phyloP scores from a whole-genome alignment of 2,113 vertebrate genomes.

The Eptatretus burgeri region DNA sequence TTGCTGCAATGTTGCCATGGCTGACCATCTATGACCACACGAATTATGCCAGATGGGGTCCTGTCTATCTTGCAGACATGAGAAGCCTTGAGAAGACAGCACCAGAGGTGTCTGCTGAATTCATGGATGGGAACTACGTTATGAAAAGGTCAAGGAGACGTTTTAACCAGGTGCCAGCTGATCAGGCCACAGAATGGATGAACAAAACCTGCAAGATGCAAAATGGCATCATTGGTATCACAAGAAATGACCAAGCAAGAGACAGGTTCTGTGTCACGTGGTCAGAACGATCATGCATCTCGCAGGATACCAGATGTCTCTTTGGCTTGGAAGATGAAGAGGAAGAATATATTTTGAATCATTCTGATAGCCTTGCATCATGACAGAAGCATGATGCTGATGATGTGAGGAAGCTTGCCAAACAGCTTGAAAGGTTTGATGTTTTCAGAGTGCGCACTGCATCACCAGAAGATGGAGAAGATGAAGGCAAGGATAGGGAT shows the following conservation, averaged over 20 bases:
- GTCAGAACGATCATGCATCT: background rate
- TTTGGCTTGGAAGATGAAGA: background rate
- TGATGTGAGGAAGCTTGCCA: background rate
- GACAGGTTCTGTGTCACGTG: background rate
- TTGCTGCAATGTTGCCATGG: background rate
- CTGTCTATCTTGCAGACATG: background rate
- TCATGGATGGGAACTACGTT: background rate
- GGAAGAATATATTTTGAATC: too few species aligned
- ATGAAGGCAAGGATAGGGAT: too few species aligned
- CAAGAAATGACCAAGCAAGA: background rate
- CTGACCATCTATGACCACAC: background rate
- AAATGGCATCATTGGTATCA: background rate
- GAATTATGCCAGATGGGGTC: too few species aligned
- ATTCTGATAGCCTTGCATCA: too few species aligned
- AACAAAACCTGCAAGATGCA: background rate
- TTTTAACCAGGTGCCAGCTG: background rate
- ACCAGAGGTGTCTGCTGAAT: background rate
- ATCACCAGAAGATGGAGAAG: too few species aligned
- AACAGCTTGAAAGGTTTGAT: background rate
- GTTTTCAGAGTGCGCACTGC: constrained; percentile 6
- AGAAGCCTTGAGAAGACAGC: background rate
- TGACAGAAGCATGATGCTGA: too few species aligned
- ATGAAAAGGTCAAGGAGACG: background rate
- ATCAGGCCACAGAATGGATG: background rate
- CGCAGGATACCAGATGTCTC: background rate